Conservation (phyloP, 2,113 vertebrate genomes). For the Laticauda laticaudata region DNA sequence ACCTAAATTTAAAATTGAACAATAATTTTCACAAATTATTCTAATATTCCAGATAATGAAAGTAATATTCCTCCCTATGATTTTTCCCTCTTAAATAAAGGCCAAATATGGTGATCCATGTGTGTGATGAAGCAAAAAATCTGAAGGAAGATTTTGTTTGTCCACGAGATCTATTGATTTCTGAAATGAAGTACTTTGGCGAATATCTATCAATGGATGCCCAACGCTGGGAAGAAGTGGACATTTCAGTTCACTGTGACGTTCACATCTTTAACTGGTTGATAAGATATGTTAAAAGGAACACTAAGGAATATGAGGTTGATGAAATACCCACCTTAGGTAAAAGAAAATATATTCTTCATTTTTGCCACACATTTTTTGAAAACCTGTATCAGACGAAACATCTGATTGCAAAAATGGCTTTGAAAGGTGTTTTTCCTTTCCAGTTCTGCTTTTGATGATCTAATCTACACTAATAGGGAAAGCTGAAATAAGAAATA, state of each 20-base stretch:
- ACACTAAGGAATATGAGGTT: constrained; percentile 73
- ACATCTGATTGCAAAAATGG: constrained; percentile 29
- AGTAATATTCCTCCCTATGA: constrained; percentile 49
- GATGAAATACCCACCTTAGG: constrained; percentile 85
- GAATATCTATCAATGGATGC: constrained; percentile 91
- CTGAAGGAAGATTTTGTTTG: constrained; percentile 96
- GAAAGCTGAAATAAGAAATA: not conserved
- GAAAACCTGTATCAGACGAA: constrained; percentile 28
- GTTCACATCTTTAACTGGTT: constrained; percentile 98
- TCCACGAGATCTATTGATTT: constrained; percentile 89
- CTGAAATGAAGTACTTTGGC: constrained; percentile 97
- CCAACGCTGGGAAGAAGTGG: constrained; percentile 97
- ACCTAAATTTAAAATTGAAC: not conserved
- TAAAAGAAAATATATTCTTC: constrained; percentile 64
- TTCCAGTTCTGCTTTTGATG: not conserved
- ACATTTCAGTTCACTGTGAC: constrained; percentile 97
- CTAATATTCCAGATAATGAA: constrained; percentile 31
- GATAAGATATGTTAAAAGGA: constrained; percentile 94
- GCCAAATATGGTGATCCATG: constrained; percentile 97
- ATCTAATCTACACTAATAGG: not conserved
- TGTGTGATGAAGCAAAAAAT: constrained; percentile 96
- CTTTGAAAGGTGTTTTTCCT: not conserved
- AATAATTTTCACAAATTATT: not conserved
- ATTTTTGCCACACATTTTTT: constrained; percentile 34
- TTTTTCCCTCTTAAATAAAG: constrained; percentile 67